Evolutionary conservation across 92 coral and sea anemone species (phyloP).

Genomic region (Heliopora coerulea): DNA sequence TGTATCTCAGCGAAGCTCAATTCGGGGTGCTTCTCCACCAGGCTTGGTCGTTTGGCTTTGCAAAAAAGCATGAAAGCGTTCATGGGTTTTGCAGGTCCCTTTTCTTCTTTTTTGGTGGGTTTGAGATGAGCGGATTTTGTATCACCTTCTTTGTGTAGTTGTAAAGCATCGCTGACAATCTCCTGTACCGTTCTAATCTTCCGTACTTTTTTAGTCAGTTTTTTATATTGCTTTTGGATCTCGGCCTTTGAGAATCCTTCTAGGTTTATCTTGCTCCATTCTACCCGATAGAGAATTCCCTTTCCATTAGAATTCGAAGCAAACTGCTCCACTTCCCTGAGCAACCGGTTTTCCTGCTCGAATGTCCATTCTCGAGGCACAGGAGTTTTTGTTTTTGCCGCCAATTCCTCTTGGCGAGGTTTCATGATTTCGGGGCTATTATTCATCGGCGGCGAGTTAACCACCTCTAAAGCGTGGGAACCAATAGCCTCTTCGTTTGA

Average conservation of each 20-base stretch:
- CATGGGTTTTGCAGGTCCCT: background rate
- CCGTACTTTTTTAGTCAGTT: slow-evolving; percentile 11
- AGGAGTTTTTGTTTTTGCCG: background rate
- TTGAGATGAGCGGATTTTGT: too few relatives aligned
- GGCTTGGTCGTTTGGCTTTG: slow-evolving; percentile 30
- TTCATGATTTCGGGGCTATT: background rate
- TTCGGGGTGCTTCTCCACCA: slow-evolving; percentile 23
- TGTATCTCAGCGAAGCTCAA: slow-evolving; percentile 3
- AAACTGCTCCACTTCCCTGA: slow-evolving; percentile 15
- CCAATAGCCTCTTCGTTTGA: background rate
- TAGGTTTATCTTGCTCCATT: background rate
- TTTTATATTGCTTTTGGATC: slow-evolving; percentile 18
- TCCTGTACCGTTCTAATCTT: background rate
- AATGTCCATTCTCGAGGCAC: background rate
- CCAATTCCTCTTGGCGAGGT: slow-evolving; percentile 1
- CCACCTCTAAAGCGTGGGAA: background rate
- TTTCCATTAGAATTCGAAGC: background rate
- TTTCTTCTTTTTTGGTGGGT: background rate
- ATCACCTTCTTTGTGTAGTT: background rate
- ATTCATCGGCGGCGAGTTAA: background rate
- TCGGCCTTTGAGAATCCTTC: slow-evolving; percentile 18
- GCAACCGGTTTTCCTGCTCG: slow-evolving; percentile 6
- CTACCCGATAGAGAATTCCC: background rate
- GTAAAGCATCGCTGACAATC: slow-evolving; percentile 8
- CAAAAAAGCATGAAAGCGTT: slow-evolving; percentile 17